Evolutionary conservation across 2,797 vertebrate species (phyloP).

Genomic region (Molossus molossus): DNA sequence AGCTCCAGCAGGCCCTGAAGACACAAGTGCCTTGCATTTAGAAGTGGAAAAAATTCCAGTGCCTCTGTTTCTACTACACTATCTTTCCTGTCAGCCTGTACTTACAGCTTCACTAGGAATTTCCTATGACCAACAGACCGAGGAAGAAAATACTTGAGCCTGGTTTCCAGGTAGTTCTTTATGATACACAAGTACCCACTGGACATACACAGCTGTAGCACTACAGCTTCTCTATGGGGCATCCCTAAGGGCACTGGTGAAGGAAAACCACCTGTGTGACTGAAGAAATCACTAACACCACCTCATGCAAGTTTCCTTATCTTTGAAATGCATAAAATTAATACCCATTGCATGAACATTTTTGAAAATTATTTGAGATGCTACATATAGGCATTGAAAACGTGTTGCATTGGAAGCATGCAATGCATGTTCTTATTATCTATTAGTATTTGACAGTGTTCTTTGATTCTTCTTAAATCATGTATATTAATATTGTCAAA

Average conservation of each 20-base stretch:
- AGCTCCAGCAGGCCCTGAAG: not conserved
- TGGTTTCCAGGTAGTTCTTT: not conserved
- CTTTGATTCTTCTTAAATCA: not conserved
- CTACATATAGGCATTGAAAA: not conserved
- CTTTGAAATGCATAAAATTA: not conserved
- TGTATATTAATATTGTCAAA: not conserved
- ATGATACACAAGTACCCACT: rapidly evolving
- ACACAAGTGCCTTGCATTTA: not conserved
- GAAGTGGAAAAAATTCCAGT: not conserved
- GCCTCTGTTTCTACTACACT: too few species aligned
- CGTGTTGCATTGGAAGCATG: not conserved
- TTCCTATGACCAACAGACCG: not conserved
- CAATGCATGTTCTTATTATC: not conserved
- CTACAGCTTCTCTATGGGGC: not conserved
- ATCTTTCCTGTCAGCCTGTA: not conserved
- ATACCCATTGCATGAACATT: not conserved
- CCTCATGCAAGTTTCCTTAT: not conserved
- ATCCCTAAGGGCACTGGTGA: rapidly evolving
- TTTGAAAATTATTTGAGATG: not conserved
- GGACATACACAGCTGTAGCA: not conserved
- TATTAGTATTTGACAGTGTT: not conserved
- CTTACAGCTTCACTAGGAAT: not conserved
- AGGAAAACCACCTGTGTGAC: rapidly evolving
- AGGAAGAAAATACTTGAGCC: not conserved
- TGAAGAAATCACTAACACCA: not conserved